Conservation (phyloP, 2,888 invertebrate genomes). For the Falcaria lacertinaria region DNA sequence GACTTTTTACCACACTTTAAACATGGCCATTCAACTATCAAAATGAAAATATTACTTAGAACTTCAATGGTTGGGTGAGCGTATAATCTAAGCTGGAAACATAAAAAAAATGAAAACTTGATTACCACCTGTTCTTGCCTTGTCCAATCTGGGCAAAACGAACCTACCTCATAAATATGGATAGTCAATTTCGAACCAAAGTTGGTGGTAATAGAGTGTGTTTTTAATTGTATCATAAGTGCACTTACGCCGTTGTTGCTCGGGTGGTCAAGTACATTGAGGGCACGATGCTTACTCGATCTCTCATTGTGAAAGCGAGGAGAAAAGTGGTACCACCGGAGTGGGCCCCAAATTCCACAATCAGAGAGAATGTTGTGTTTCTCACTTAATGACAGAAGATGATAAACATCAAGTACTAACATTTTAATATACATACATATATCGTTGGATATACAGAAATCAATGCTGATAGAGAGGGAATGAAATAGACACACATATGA, state of each 20-base stretch:
- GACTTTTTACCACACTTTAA: neutral
- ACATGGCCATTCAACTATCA: neutral
- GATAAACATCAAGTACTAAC: too few relatives aligned
- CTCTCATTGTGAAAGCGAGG: conserved; percentile 61
- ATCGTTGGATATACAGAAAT: too few relatives aligned
- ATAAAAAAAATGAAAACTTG: conserved; percentile 45
- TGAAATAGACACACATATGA: too few relatives aligned
- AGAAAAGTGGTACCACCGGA: conserved; percentile 55
- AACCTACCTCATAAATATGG: neutral
- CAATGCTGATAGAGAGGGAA: too few relatives aligned
- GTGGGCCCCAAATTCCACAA: conserved; percentile 59
- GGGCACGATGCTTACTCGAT: conserved; percentile 55
- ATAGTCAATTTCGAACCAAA: conserved; percentile 10
- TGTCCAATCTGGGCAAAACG: conserved; percentile 1
- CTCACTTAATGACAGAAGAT: conserved; percentile 23
- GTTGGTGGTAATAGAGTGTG: neutral
- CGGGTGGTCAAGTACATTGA: conserved; percentile 26
- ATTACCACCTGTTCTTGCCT: conserved; percentile 41
- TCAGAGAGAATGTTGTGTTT: conserved; percentile 56
- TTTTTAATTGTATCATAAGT: conserved; percentile 3
- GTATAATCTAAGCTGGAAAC: conserved; percentile 32
- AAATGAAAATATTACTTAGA: conserved; percentile 14
- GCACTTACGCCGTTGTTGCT: conserved; percentile 20
- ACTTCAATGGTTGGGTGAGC: conserved; percentile 15
- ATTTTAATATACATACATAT: too few relatives aligned